Percentiles rank a stretch among this genome's conserved stretches.
phyloP scores from a whole-genome alignment of 2,888 invertebrate species.

The Sclerodermus sp. region DNA sequence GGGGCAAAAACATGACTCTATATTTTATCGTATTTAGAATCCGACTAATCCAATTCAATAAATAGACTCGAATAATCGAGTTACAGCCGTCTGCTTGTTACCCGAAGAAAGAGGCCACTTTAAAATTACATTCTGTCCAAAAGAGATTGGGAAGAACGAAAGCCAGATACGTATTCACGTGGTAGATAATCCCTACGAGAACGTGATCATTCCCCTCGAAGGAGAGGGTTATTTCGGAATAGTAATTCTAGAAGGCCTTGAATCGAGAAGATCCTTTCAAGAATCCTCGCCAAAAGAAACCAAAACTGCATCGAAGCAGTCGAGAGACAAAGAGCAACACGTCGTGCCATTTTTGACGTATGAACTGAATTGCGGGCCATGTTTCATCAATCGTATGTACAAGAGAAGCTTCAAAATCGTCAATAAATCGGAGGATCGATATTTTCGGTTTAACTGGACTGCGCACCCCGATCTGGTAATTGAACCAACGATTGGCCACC shows the following conservation, averaged over 20 bases:
- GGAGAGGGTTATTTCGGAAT: constrained; percentile 60
- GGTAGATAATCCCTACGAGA: constrained; percentile 58
- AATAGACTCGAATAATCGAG: constrained; percentile 12
- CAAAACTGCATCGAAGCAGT: constrained; percentile 12
- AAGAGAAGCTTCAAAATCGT: constrained; percentile 54
- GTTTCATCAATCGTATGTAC: constrained; percentile 48
- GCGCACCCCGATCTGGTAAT: constrained; percentile 54
- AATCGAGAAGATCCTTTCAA: constrained; percentile 17
- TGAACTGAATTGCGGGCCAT: constrained; percentile 53
- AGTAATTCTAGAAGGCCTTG: constrained; percentile 56
- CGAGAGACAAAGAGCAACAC: neutral
- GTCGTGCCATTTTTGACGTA: constrained; percentile 25
- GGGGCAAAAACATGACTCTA: neutral
- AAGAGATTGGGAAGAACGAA: constrained; percentile 30
- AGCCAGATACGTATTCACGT: too few relatives aligned
- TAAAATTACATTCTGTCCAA: constrained; percentile 48
- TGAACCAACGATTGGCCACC: constrained; percentile 59
- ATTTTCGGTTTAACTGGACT: constrained; percentile 57
- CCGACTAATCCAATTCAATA: too few relatives aligned
- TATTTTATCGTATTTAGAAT: constrained; percentile 7
- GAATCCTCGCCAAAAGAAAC: constrained; percentile 1
- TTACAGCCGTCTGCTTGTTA: constrained; percentile 28
- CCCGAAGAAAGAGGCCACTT: constrained; percentile 42
- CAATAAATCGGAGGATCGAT: constrained; percentile 53
- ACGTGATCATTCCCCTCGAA: constrained; percentile 56